A percentile compares a stretch with the other conserved stretches of the same genome.
phyloP scores from a whole-genome alignment of 2,113 vertebrate genomes.

The Gnathonemus echidnorhynchus region DNA sequence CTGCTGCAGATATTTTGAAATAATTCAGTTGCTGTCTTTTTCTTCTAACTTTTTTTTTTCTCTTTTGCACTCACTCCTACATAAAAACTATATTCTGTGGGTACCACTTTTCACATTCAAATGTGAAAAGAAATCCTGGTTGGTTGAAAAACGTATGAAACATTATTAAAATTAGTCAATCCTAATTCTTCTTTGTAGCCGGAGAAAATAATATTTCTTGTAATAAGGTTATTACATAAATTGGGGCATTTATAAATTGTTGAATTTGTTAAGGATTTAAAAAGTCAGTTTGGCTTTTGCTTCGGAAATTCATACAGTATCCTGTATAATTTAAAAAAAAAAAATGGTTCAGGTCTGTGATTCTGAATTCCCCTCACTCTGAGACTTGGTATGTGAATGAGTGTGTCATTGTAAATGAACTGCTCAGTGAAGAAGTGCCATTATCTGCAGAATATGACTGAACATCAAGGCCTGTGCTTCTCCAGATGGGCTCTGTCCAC shows the following conservation, averaged over 20 bases:
- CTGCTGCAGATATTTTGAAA: not conserved
- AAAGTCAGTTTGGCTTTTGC: not conserved
- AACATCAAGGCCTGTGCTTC: not conserved
- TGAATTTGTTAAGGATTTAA: not conserved
- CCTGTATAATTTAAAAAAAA: not conserved
- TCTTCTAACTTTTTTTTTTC: not conserved
- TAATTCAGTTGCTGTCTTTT: not conserved
- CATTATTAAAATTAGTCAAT: not conserved
- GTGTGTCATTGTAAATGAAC: not conserved
- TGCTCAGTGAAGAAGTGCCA: not conserved
- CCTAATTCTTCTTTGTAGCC: not conserved
- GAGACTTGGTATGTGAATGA: not conserved
- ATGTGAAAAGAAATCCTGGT: not conserved
- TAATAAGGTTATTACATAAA: conserved; percentile 3
- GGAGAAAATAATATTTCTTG: not conserved
- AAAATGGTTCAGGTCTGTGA: not conserved
- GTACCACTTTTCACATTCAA: not conserved
- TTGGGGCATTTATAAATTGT: not conserved
- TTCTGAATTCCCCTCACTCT: not conserved
- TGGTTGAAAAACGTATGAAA: not conserved
- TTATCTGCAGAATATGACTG: not conserved
- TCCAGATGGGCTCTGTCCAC: not conserved
- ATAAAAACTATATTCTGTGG: not conserved
- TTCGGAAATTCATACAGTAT: not conserved
- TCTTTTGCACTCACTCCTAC: not conserved